Evolutionary conservation across 2,113 vertebrate species (phyloP).

Genomic region (Phrynocephalus versicolor): DNA sequence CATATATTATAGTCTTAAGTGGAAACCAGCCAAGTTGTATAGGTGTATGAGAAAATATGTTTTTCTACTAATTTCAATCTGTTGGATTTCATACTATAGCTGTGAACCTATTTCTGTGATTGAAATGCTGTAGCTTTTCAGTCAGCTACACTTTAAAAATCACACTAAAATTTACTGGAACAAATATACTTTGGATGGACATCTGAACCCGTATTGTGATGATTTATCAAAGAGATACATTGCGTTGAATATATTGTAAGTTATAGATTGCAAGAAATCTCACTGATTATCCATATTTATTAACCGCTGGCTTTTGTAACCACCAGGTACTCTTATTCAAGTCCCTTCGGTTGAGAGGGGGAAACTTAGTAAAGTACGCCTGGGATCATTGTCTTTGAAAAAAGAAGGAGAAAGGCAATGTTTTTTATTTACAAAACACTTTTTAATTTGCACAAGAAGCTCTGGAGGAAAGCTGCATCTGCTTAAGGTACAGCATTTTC

Average conservation of each 20-base stretch:
- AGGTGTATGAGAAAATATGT: neutral
- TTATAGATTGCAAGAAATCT: neutral
- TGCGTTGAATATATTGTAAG: neutral
- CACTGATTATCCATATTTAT: slow-evolving; percentile 15
- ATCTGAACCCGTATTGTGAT: slow-evolving; percentile 5
- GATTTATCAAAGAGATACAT: neutral
- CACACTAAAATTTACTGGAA: neutral
- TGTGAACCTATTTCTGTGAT: neutral
- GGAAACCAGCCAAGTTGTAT: neutral
- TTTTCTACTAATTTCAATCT: neutral
- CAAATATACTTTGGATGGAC: neutral
- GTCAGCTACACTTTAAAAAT: neutral
- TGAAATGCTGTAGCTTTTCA: neutral
- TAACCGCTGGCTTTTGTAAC: slow-evolving; percentile 57
- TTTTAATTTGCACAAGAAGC: slow-evolving; percentile 96
- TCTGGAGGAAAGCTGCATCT: slow-evolving; percentile 97
- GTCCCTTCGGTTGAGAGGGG: slow-evolving; percentile 96
- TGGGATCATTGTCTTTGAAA: slow-evolving; percentile 94
- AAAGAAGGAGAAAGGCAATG: slow-evolving; percentile 98
- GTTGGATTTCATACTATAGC: neutral
- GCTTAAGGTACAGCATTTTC: slow-evolving; percentile 84
- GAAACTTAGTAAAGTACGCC: slow-evolving; percentile 95
- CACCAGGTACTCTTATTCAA: slow-evolving; percentile 96
- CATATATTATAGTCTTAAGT: neutral
- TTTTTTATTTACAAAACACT: slow-evolving; percentile 98